Evolutionary conservation across 1,140 invertebrate genomes (phyloP), one percentile per base, ranked within the genome.

Genomic region (Halyomorpha halys): DNA sequence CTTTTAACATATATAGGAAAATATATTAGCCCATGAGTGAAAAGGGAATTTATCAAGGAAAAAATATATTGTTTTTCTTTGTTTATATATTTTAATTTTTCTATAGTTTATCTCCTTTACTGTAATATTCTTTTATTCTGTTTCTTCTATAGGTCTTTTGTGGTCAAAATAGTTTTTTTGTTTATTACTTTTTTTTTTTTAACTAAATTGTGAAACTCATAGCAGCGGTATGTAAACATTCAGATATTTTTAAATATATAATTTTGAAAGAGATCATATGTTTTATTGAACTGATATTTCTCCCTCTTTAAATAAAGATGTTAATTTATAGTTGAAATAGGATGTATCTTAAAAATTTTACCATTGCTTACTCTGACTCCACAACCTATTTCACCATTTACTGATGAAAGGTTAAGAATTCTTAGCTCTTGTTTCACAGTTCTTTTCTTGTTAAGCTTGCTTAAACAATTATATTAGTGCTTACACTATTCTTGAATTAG

Each of bases 161-260:
- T 56, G 53, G 23, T 56, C 53, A 25, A 56, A 56, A 21, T 56
- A 23, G 53, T 56, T 25, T 56, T 56, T 16, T 49, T 18, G 11
- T 21, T 56, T 56, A 18, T 56, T 23, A 25, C 1, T 56, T 56
- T 56, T 25, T 23, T 23, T 56, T 56, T 25, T 56, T 30, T 30
- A 4, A 39, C 34, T 1, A 39, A 39, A 56, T 25, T 49, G n/a
- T 18, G 23, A 56, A 23, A 56, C 18, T 56, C 15, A 56, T 56
- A 56, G 53, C 53, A 56, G 53, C 23, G 53, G 53, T 56, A 56
- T 56, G 53, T 56, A 56, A 56, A 56, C 23, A 56, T 56, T 56
- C 19, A 56, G 23, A 56, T 56, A 56, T 56, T 56, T 56, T 56
- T 56, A 56, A 56, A 56, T 56, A 56, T 56, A 56, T 56, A 56